Percentiles rank a stretch among this genome's conserved stretches.
phyloP scores from a whole-genome alignment of 2,888 invertebrate species.

The Cataglyphis altisquamis region DNA sequence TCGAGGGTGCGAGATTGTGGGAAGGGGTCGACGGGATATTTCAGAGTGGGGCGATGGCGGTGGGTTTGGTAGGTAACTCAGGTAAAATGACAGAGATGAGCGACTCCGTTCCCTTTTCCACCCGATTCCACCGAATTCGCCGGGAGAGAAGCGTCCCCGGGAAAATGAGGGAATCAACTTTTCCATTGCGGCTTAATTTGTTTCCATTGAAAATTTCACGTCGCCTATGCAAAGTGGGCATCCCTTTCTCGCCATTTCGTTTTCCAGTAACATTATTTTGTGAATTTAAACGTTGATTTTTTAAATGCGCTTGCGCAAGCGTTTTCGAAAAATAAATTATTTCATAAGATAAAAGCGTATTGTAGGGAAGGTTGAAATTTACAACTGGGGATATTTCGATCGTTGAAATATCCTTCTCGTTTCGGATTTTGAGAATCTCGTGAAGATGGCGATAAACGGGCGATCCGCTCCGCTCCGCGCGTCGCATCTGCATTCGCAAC shows the following conservation, averaged over 20 bases:
- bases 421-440: constrained; percentile 56
- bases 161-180: constrained; percentile 60
- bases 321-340: background rate
- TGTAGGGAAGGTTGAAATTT: no score
- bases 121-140: constrained; percentile 62
- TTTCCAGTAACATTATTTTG: background rate
- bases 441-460: constrained; percentile 40
- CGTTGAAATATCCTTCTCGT: constrained; percentile 12
- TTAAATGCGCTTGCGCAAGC: background rate
- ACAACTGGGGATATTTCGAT: background rate
- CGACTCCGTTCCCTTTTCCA: constrained; percentile 44
- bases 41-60: constrained; percentile 49
- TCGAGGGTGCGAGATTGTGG: constrained; percentile 76
- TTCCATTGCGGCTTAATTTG: constrained; percentile 32
- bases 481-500: constrained; percentile 78
- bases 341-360: background rate
- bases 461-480: constrained; percentile 46
- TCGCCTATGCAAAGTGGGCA: constrained; percentile 10
- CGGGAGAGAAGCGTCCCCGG: constrained; percentile 58
- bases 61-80: constrained; percentile 44
- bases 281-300: background rate
- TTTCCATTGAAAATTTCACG: constrained; percentile 51
- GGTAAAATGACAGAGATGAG: constrained; percentile 75
- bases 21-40: constrained; percentile 74
- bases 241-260: background rate